Percentiles rank a stretch among this genome's conserved stretches.
phyloP scores from a whole-genome alignment of 1,140 invertebrate genomes.

The Venturia canescens region DNA sequence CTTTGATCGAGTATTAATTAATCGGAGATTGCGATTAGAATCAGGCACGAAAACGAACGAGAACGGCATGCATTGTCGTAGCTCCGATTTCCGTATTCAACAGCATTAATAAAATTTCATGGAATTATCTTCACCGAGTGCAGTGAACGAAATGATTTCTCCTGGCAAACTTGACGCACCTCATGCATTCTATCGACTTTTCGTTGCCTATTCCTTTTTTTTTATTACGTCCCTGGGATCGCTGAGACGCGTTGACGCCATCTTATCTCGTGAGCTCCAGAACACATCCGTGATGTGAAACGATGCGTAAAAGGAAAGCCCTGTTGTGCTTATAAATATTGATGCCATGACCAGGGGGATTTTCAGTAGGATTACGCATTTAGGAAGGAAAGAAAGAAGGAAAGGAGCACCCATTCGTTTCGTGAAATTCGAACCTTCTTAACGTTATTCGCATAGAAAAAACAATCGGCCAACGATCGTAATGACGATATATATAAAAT shows the following conservation, averaged over 20 bases:
- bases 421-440: not conserved
- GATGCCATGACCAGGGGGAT: slow-evolving; percentile 35
- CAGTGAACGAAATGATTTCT: too few species aligned
- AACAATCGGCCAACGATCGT: not conserved
- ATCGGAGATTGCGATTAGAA: too few species aligned
- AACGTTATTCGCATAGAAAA: not conserved
- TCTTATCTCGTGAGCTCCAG: not conserved
- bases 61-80: too few species aligned
- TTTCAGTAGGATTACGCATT: not conserved
- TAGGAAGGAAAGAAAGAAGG: not conserved
- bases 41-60: too few species aligned
- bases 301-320: slow-evolving; percentile 52
- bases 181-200: too few species aligned
- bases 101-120: too few species aligned
- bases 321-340: slow-evolving; percentile 55
- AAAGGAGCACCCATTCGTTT: not conserved
- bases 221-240: slow-evolving; percentile 5
- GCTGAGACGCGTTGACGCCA: not conserved
- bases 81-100: too few species aligned
- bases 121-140: too few species aligned
- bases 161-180: too few species aligned
- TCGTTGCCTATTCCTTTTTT: not conserved
- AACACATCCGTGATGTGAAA: slow-evolving; percentile 11
- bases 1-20: too few species aligned
- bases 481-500: too few species aligned